Conservation (phyloP, 2,113 vertebrate species). For the Oostethus manadensis region DNA sequence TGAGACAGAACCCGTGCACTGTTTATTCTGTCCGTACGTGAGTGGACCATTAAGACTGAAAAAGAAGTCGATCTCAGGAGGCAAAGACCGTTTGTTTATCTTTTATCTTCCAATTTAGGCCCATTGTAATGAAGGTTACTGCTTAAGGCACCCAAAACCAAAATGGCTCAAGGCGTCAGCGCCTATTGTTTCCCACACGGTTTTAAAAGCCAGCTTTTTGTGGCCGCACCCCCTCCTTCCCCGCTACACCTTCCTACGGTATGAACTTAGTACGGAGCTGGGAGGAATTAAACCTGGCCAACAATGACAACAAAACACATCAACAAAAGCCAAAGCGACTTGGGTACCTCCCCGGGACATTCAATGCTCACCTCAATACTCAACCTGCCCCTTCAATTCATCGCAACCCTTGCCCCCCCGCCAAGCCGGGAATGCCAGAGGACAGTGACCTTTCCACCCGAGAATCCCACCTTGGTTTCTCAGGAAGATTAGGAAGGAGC, state of each 20-base stretch:
- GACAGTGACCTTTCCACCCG: conserved; percentile 59
- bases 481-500: conserved; percentile 65
- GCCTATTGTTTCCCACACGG: conserved; percentile 58
- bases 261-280: conserved; percentile 28
- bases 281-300: conserved; percentile 59
- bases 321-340: conserved; percentile 57
- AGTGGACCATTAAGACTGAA: too few species aligned
- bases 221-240: conserved; percentile 33
- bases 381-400: conserved; percentile 47
- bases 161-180: conserved; percentile 38
- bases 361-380: conserved; percentile 63
- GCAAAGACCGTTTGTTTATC: too few species aligned
- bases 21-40: too few species aligned
- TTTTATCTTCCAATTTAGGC: conserved; percentile 8
- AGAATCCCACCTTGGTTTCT: conserved; percentile 61
- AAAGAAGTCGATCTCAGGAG: too few species aligned
- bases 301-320: conserved; percentile 71
- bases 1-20: too few species aligned
- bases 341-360: conserved; percentile 53
- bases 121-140: conserved; percentile 51
- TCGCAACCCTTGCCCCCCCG: conserved; percentile 63
- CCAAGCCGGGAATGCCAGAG: conserved; percentile 58
- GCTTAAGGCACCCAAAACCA: conserved; percentile 31
- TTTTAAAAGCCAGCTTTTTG: conserved; percentile 43
- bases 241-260: conserved; percentile 28